phyloP scores from a whole-genome alignment of 1,140 invertebrate species.

The Neotoxoptera formosana region DNA sequence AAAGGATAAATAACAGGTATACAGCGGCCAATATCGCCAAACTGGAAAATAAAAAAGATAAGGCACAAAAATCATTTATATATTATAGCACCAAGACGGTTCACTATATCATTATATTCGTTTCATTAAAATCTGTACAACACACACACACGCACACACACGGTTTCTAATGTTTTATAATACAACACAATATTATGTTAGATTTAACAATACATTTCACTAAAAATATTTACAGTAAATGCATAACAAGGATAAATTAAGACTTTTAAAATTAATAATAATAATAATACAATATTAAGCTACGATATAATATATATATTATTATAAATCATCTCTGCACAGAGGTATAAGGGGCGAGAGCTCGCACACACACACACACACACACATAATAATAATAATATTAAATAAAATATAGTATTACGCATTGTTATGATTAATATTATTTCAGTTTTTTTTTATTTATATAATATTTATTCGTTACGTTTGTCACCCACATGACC shows the following conservation, averaged over 20 bases:
- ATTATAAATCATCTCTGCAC: constrained; percentile 39
- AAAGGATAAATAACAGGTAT: neutral
- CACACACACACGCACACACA: constrained; percentile 15
- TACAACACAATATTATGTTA: constrained; percentile 47
- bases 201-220: constrained; percentile 55
- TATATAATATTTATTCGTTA: neutral
- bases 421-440: neutral
- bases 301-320: neutral
- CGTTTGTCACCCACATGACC: neutral
- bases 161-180: constrained; percentile 37
- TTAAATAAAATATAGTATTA: neutral
- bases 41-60: neutral
- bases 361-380: neutral
- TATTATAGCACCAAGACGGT: constrained; percentile 43
- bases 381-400: too few species aligned
- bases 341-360: neutral
- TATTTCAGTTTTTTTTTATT: constrained; percentile 14
- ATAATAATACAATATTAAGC: neutral
- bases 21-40: neutral
- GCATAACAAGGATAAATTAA: constrained; percentile 57
- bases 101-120: constrained; percentile 40
- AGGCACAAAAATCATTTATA: neutral
- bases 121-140: constrained; percentile 55
- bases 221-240: constrained; percentile 55
- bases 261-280: constrained; percentile 47